Percentiles rank a stretch among this genome's conserved stretches.
These are phyloP conservation scores for Drosophila formosana DNA, from an alignment of 2,888 invertebrate genomes.

Conservation along the genomic window DNA sequence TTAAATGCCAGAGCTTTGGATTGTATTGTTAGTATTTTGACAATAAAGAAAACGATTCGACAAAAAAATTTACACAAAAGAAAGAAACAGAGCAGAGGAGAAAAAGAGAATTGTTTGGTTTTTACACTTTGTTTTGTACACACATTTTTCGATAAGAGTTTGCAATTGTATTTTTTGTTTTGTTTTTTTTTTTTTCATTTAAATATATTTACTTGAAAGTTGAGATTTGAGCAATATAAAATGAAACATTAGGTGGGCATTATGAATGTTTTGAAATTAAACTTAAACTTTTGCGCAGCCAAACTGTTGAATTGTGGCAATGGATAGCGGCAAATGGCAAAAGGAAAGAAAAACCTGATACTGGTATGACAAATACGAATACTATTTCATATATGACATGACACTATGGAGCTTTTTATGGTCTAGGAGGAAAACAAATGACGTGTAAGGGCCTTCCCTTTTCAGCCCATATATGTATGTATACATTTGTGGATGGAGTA, in stretches of 20 bases:
- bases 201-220: constrained; percentile 31
- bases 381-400: constrained; percentile 19
- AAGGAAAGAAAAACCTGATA: constrained; percentile 1
- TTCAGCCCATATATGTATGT: not conserved
- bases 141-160: constrained; percentile 67
- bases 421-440: constrained; percentile 2
- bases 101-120: constrained; percentile 77
- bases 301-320: constrained; percentile 47
- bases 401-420: constrained; percentile 32
- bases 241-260: constrained; percentile 11
- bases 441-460: not conserved
- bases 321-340: constrained; percentile 24
- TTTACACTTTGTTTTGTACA: constrained; percentile 79
- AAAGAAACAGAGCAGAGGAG: constrained; percentile 80
- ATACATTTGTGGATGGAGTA: constrained; percentile 2
- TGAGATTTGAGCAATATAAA: constrained; percentile 25
- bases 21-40: constrained; percentile 52
- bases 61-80: constrained; percentile 74
- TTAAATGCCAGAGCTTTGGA: constrained; percentile 83
- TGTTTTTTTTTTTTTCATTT: constrained; percentile 16
- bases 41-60: constrained; percentile 65
- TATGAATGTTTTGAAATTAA: constrained; percentile 35
- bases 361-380: not conserved
- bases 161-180: constrained; percentile 32
- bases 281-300: constrained; percentile 37